Conservation (phyloP, 2,113 vertebrate genomes). For the Speoplatyrhinus poulsoni region DNA sequence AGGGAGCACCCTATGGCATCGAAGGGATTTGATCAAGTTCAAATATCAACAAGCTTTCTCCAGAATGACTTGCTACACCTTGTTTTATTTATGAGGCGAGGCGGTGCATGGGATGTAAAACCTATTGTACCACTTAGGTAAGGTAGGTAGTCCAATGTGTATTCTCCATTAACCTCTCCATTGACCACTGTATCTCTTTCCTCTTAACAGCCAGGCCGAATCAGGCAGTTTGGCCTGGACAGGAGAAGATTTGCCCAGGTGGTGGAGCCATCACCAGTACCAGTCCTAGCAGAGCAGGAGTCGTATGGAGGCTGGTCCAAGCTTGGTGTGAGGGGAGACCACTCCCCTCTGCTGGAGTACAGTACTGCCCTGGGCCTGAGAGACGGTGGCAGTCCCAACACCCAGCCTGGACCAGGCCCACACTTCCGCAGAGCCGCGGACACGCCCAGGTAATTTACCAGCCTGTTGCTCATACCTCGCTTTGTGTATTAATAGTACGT, state of each 20-base stretch:
- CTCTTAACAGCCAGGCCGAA: conserved; percentile 81
- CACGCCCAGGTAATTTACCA: conserved; percentile 77
- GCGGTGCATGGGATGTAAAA: too few relatives aligned
- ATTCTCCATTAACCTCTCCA: too few relatives aligned
- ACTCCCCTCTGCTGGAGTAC: conserved; percentile 79
- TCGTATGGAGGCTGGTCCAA: neutral
- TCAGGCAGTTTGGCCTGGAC: conserved; percentile 81
- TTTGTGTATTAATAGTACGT: too few relatives aligned
- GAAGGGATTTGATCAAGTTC: too few relatives aligned
- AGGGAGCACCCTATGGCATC: too few relatives aligned
- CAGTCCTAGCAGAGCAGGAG: conserved; percentile 7
- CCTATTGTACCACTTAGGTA: too few relatives aligned
- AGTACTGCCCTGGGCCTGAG: conserved; percentile 52
- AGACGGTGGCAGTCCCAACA: conserved; percentile 52
- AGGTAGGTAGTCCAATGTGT: too few relatives aligned
- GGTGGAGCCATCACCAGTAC: conserved; percentile 8
- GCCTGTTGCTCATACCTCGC: neutral
- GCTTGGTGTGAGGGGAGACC: conserved; percentile 63
- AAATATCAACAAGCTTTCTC: too few relatives aligned
- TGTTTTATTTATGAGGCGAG: too few relatives aligned
- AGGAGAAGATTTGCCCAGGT: conserved; percentile 23
- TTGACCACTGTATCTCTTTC: neutral
- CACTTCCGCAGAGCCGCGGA: conserved; percentile 72
- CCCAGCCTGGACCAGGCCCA: conserved; percentile 37
- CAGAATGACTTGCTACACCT: too few relatives aligned